phyloP scores from a whole-genome alignment of 2,113 vertebrate genomes.

The Aptenodytes patagonicus region DNA sequence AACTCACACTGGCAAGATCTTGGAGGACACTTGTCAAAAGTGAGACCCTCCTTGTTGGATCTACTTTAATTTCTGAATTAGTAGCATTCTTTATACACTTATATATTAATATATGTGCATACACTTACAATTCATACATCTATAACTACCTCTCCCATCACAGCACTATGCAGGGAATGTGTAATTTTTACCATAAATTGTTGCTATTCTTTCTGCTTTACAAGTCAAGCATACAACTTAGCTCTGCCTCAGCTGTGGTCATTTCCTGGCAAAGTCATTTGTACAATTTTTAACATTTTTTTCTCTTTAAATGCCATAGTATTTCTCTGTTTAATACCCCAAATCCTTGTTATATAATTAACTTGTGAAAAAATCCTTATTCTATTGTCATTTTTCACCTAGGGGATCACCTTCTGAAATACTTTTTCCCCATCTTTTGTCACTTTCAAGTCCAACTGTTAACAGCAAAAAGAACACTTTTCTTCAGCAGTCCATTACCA shows the following conservation, averaged over 20 bases:
- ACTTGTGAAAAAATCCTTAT: background rate
- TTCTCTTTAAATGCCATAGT: background rate
- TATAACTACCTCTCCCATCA: background rate
- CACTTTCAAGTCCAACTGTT: background rate
- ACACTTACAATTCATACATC: background rate
- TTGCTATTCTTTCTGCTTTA: background rate
- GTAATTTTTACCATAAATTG: background rate
- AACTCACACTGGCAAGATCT: background rate
- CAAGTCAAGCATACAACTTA: background rate
- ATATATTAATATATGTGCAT: background rate
- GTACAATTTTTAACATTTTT: background rate
- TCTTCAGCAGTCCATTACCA: background rate
- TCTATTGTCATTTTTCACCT: background rate
- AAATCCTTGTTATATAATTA: background rate
- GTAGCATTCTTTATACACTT: background rate
- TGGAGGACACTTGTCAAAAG: background rate
- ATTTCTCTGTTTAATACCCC: background rate
- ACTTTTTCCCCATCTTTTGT: background rate
- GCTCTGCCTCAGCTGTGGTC: background rate
- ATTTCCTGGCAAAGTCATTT: background rate
- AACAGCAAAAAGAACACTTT: background rate
- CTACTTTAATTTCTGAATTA: background rate
- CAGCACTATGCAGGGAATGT: background rate
- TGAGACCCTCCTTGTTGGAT: background rate
- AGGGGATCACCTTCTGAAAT: background rate